These are phyloP conservation scores for Mesoligia furuncula DNA, from an alignment of 2,888 invertebrate genomes.

Conservation along the genomic window DNA sequence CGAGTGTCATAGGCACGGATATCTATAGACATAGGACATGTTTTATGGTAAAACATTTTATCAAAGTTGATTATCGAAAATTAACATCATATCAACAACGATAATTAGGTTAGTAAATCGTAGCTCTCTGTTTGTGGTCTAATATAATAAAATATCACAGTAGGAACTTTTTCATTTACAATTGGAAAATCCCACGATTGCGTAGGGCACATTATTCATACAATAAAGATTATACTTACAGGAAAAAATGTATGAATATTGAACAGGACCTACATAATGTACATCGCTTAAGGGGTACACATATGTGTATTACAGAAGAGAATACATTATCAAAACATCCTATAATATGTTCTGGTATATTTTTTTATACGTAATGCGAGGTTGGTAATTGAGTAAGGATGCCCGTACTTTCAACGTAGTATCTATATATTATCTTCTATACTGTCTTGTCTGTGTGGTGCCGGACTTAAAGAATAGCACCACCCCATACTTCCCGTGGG, in stretches of 20 bases:
- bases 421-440: too few relatives aligned
- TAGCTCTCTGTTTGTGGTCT: not conserved
- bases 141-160: not conserved
- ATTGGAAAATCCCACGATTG: not conserved
- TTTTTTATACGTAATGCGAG: not conserved
- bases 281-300: slow-evolving; percentile 16
- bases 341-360: slow-evolving; percentile 6
- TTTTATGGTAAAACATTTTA: too few relatives aligned
- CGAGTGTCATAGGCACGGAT: too few relatives aligned
- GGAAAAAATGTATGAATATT: not conserved
- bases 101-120: not conserved
- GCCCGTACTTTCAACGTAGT: not conserved
- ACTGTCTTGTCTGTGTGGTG: too few relatives aligned
- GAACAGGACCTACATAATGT: not conserved
- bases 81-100: too few relatives aligned
- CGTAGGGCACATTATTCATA: not conserved
- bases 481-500: too few relatives aligned
- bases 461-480: too few relatives aligned
- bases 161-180: not conserved
- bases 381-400: slow-evolving; percentile 16
- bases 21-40: too few relatives aligned
- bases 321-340: slow-evolving; percentile 16
- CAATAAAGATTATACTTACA: not conserved
- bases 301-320: not conserved
- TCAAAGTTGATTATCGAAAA: too few relatives aligned